These are phyloP conservation scores for Mohoua ochrocephala DNA, from an alignment of 2,113 vertebrate species.

Conservation along the genomic window DNA sequence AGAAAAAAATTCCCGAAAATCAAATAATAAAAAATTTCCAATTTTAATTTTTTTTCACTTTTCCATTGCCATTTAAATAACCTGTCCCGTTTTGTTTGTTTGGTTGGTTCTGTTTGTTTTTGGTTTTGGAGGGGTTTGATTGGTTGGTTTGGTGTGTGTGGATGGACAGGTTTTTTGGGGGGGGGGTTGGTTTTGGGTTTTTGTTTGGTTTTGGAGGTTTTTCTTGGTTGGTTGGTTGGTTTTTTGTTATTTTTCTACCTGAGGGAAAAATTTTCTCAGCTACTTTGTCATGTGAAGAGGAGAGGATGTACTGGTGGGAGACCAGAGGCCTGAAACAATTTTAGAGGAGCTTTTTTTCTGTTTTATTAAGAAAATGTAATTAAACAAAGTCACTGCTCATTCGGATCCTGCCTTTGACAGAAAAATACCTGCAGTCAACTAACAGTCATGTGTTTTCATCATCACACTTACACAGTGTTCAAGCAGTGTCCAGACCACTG, in stretches of 20 bases:
- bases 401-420: not conserved
- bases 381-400: not conserved
- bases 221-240: not conserved
- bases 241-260: not conserved
- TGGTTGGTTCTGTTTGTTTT: not conserved
- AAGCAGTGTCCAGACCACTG: not conserved
- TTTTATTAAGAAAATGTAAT: not conserved
- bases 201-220: not conserved
- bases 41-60: not conserved
- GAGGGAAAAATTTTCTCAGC: not conserved
- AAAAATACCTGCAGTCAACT: not conserved
- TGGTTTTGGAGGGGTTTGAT: too few species aligned
- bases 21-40: not conserved
- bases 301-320: not conserved
- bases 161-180: not conserved
- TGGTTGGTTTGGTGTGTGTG: not conserved
- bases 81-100: fast-evolving
- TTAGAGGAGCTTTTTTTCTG: not conserved
- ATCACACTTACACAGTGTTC: not conserved
- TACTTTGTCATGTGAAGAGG: not conserved
- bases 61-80: not conserved
- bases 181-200: not conserved
- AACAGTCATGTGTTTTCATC: not conserved
- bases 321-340: not conserved
- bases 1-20: not conserved